Conservation (phyloP, 2,888 invertebrate genomes). For the Tuta absoluta region DNA sequence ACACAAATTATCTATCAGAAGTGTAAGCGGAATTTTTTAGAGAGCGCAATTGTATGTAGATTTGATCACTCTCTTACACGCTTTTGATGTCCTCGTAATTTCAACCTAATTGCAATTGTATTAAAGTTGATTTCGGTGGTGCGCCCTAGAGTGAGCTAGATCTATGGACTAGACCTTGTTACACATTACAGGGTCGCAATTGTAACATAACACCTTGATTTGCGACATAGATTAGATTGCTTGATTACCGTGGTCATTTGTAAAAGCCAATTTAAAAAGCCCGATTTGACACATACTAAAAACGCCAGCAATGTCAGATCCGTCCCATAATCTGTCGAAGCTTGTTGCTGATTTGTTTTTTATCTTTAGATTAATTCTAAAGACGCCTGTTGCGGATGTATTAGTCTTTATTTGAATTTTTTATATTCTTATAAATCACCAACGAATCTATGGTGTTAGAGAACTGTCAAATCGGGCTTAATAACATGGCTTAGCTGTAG, state of each 20-base stretch:
- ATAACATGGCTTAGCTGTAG: too few species aligned
- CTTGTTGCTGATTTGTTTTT: too few species aligned
- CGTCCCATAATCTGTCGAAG: too few species aligned
- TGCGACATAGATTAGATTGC: slow-evolving; percentile 65
- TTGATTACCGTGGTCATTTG: slow-evolving; percentile 52
- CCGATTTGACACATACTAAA: too few species aligned
- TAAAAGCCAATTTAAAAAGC: slow-evolving; percentile 11
- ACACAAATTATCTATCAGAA: slow-evolving; percentile 30
- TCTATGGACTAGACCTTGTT: slow-evolving; percentile 76
- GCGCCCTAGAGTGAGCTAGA: slow-evolving; percentile 68
- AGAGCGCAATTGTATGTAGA: slow-evolving; percentile 40
- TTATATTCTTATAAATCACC: too few species aligned
- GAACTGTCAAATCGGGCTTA: too few species aligned
- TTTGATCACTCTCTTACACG: slow-evolving; percentile 46
- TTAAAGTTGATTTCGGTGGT: slow-evolving; percentile 49
- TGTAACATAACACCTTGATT: slow-evolving; percentile 65
- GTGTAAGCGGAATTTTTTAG: slow-evolving; percentile 29
- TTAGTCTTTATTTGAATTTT: too few species aligned
- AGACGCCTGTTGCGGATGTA: too few species aligned
- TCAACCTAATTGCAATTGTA: slow-evolving; percentile 40
- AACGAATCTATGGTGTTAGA: too few species aligned
- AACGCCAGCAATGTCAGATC: too few species aligned
- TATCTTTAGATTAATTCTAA: too few species aligned
- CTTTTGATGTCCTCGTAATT: slow-evolving; percentile 48
- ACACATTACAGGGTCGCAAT: slow-evolving; percentile 64